A percentile compares a stretch with the other conserved stretches of the same genome.
Conservation (phyloP, 1,140 invertebrate genomes). For the Tigriopus japonicus region DNA sequence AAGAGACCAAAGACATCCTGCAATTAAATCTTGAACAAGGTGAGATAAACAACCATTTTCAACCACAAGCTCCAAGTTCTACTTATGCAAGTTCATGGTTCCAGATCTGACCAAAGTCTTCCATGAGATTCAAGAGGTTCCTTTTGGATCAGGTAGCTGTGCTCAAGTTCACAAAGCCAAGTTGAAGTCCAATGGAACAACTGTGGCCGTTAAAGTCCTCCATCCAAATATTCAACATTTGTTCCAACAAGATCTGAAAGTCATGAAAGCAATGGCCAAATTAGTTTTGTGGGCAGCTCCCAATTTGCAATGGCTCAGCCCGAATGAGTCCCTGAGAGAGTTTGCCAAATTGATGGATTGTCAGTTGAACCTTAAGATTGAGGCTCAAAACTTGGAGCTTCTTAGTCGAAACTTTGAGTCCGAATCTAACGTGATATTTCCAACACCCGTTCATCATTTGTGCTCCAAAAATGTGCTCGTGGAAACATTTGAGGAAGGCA, state of each 20-base stretch:
- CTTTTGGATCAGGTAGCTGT: constrained; percentile 33
- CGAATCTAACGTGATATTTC: constrained; percentile 25
- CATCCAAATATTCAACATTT: constrained; percentile 27
- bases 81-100: no score
- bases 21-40: constrained; percentile 16
- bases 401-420: constrained; percentile 28
- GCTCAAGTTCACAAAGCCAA: constrained; percentile 27
- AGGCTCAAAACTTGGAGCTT: constrained; percentile 26
- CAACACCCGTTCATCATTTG: constrained; percentile 24
- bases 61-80: no score
- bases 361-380: constrained; percentile 29
- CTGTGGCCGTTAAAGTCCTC: constrained; percentile 28
- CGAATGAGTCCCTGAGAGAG: constrained; percentile 30
- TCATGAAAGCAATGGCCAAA: constrained; percentile 25
- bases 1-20: constrained; percentile 23
- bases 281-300: constrained; percentile 24
- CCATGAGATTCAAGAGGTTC: constrained; percentile 25
- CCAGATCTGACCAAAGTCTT: constrained; percentile 24
- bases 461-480: constrained; percentile 26
- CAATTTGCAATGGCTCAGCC: constrained; percentile 28
- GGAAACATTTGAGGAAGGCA: constrained; percentile 33
- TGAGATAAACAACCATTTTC: no score
- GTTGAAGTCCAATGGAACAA: constrained; percentile 18
- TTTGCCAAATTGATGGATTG: constrained; percentile 29
- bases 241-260: constrained; percentile 27